These are phyloP conservation scores for Acleris laterana DNA, from an alignment of 2,888 invertebrate genomes.

Conservation along the genomic window DNA sequence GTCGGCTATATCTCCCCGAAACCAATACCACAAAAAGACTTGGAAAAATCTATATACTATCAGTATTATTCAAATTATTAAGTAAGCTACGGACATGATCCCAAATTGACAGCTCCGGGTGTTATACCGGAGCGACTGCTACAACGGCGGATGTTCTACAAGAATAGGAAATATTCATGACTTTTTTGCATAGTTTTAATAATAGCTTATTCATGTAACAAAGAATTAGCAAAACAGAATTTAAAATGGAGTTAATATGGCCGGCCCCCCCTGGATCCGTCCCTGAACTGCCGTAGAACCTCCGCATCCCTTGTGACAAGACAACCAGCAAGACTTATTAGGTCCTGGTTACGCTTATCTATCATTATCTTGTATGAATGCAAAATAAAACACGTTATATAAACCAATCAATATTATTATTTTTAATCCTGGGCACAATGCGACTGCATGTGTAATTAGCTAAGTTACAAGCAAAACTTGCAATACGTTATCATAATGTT, in stretches of 20 bases:
- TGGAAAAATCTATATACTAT: conserved; percentile 59
- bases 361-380: neutral
- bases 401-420: conserved; percentile 64
- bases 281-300: too few relatives aligned
- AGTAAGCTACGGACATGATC: neutral
- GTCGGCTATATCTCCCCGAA: conserved; percentile 51
- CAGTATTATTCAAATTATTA: conserved; percentile 65
- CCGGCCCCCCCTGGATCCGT: too few relatives aligned
- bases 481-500: conserved; percentile 57
- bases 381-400: conserved; percentile 42
- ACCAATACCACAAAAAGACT: conserved; percentile 47
- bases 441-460: conserved; percentile 59
- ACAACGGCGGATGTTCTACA: too few relatives aligned
- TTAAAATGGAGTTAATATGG: too few relatives aligned
- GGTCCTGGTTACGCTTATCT: neutral
- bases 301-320: too few relatives aligned
- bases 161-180: too few relatives aligned
- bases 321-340: too few relatives aligned
- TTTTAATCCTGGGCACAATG: conserved; percentile 50
- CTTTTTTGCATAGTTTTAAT: too few relatives aligned
- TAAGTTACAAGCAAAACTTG: conserved; percentile 53
- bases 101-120: too few relatives aligned
- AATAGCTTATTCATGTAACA: too few relatives aligned
- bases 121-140: too few relatives aligned
- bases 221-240: too few relatives aligned